Evolutionary conservation across 1,140 invertebrate genomes (phyloP), one percentile per base, ranked within the genome.

Genomic region (Sitophilus oryzae): DNA sequence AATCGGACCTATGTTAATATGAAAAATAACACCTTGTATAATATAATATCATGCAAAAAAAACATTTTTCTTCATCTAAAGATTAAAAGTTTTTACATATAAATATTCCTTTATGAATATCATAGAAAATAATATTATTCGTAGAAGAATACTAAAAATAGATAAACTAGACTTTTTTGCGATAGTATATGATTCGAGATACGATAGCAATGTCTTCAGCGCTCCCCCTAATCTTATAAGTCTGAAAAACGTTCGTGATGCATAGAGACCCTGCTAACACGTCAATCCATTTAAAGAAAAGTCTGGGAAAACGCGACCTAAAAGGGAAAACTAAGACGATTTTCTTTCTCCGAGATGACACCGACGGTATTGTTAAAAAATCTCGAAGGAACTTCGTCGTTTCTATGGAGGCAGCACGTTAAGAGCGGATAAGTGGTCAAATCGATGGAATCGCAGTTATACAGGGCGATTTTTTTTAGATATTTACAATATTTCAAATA

Each of bases 401-500:
- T 30, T 30, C 25, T 30, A 30, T 30, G 25, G 25, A 6, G 11
- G 25, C 25, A 30, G 25, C 25, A 30, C 25, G 25, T 30, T 30
- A n/a, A 11, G 25, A 30, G 25, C 25, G 11, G 5, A 6, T 30
- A 6, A 30, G 41, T 16, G 22, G 22, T 43, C 20, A 43, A 43
- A 4, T 14, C 22, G 20, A n/a, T 11, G 41, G 11, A 43, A 43
- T 46, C 34, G 34, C 10, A 36, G 30, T 20, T 18, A 22, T 16
- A 48, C 35, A 36, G 8, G 46, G 46, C 14, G 36, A 37, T 38
- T 36, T 19, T 48, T 16, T 21, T 48, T 18, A 38, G 20, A 37
- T n/a, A n/a, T n/a, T n/a, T n/a, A n/a, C n/a, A n/a, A n/a, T n/a
- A n/a, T n/a, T n/a, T n/a, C n/a, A n/a, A n/a, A n/a, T n/a, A n/a